Conservation (phyloP, 2,113 vertebrate genomes). For the Tachycineta bicolor region DNA sequence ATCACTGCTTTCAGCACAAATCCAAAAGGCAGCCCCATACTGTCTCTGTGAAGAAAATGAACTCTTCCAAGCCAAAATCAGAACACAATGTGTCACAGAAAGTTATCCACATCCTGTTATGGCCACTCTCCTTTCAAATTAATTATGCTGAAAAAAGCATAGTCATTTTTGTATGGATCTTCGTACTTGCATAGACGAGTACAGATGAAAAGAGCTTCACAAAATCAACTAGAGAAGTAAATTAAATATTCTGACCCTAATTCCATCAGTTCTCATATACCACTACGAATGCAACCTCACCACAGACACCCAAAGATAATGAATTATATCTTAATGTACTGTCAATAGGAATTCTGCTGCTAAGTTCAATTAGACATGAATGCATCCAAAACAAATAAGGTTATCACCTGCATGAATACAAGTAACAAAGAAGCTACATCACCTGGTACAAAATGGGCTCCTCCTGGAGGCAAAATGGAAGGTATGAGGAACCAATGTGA, state of each 20-base stretch:
- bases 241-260: not conserved
- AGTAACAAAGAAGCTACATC: not conserved
- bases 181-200: not conserved
- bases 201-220: not conserved
- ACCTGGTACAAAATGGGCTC: not conserved
- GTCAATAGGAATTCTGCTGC: not conserved
- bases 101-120: not conserved
- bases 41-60: not conserved
- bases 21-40: not conserved
- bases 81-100: not conserved
- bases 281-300: not conserved
- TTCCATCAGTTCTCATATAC: not conserved
- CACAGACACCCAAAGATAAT: not conserved
- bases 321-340: not conserved
- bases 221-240: not conserved
- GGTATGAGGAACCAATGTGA: not conserved
- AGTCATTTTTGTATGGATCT: not conserved
- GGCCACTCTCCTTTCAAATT: not conserved
- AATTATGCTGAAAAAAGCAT: not conserved
- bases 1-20: not conserved
- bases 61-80: not conserved
- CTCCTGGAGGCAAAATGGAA: not conserved
- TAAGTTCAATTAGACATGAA: not conserved
- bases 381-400: not conserved
- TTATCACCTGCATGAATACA: not conserved